phyloP scores from a whole-genome alignment of 2,888 invertebrate genomes.

The Nezara viridula region DNA sequence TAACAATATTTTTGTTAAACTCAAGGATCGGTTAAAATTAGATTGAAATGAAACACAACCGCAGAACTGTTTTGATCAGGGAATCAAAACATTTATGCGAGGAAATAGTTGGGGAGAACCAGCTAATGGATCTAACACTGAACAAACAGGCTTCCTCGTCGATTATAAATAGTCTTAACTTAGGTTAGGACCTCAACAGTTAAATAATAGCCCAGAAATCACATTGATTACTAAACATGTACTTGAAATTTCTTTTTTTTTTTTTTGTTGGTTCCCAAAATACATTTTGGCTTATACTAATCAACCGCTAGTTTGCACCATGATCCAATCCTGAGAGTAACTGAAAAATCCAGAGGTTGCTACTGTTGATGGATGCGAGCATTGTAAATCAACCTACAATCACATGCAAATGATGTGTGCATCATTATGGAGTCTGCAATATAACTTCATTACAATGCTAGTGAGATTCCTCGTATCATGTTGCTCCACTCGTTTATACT shows the following conservation, averaged over 20 bases:
- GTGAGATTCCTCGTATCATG: background rate
- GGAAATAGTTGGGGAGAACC: background rate
- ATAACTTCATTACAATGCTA: background rate
- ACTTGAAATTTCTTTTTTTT: background rate
- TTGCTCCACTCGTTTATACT: background rate
- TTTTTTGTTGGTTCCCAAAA: background rate
- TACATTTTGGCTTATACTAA: background rate
- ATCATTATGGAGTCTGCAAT: background rate
- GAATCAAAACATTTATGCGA: conserved; percentile 18
- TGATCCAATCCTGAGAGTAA: background rate
- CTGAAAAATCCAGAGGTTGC: background rate
- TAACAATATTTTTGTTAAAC: background rate
- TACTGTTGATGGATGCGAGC: background rate
- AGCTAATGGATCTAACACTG: background rate
- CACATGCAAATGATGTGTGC: background rate
- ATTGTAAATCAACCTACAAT: background rate
- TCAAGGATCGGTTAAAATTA: background rate
- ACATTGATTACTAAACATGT: background rate
- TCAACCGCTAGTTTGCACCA: background rate
- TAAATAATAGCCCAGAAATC: background rate
- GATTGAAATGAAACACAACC: background rate
- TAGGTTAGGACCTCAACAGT: background rate
- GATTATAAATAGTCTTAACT: background rate
- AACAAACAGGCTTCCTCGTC: background rate
- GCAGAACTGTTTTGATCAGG: background rate